Base-by-base conservation (phyloP, 2,113 vertebrate genomes). In the Microtus ochrogaster region DNA sequence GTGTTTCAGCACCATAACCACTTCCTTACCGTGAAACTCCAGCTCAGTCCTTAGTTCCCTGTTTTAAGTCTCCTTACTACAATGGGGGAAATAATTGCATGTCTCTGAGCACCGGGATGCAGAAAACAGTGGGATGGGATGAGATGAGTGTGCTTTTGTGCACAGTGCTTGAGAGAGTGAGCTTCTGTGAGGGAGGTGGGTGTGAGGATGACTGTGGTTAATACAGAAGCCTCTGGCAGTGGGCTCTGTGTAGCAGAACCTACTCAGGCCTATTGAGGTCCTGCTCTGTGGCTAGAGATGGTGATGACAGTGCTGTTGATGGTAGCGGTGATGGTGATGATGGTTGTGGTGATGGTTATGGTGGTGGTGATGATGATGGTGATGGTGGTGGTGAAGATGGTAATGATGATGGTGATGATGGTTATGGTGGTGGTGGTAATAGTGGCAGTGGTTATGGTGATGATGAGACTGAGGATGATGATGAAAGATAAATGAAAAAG, bases 381-480 rank as follows among this genome's bases (percentile, higher is more conserved):
- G 3, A 0, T 55, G 52, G 4, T 55, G 52, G 5, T 16, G 14
- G 14, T 55, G 52, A 17, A 44, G 11, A 0, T 1, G 12, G 4
- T 55, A 17, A 1, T 55, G 4, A 2, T 55, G 49, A 0, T 52
- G 16, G 0, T 78, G 0, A 11, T 5, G 4, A 0, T 26, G 73
- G 2, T 41, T 0, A 1, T 47, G 47, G 1, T 49, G 47, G 4
- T 36, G 33, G 2, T n/a, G 33, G 9, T 79, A 2, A 9, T 19
- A 2, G 0, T 21, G 16, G 21, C 2, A 0, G 3, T 41, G 22
- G 5, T 41, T 6, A 58, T 58, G 73, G 5, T 6, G 11, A 4
- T 76, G 22, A 8, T 1, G 12, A 24, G 55, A 58, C 55, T 58
- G 19, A 58, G 55, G 5, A 58, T 76, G 41, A 8, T 76, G 24